Percentiles rank a stretch among this genome's conserved stretches.
These are phyloP conservation scores for Theonella swinhoei DNA, from an alignment of 37 sponge, comb jelly and placozoan species.

Conservation along the genomic window DNA sequence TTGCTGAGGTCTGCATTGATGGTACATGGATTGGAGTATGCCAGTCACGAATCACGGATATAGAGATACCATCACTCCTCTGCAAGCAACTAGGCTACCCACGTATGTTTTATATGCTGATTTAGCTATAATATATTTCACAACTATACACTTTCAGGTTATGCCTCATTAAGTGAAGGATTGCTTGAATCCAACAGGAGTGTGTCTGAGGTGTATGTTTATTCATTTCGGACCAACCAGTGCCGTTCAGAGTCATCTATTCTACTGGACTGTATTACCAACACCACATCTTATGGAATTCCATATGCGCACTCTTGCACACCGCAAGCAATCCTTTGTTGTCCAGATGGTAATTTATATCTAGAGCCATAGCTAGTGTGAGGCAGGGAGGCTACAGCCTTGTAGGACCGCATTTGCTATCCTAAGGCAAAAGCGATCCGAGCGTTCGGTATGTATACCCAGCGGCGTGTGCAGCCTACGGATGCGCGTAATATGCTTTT, in stretches of 20 bases:
- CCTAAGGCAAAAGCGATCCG: no score
- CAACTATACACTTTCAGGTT: no score
- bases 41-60: not conserved
- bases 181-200: not conserved
- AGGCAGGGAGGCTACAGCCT: no score
- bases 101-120: no score
- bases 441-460: no score
- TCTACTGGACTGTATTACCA: not conserved
- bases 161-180: not conserved
- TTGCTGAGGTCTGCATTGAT: not conserved
- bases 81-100: not conserved
- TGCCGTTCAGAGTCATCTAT: not conserved
- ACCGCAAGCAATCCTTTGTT: not conserved
- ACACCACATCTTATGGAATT: not conserved
- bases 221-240: not conserved
- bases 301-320: not conserved
- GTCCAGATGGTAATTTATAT: not conserved
- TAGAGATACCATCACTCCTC: not conserved
- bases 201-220: not conserved
- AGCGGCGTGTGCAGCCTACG: no score
- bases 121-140: no score
- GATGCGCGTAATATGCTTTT: no score
- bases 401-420: no score
- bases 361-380: no score
- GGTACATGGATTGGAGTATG: not conserved